These are phyloP conservation scores for Mesocentrotus franciscanus DNA, from an alignment of 53 echinoderm and acorn worm species.

Conservation along the genomic window DNA sequence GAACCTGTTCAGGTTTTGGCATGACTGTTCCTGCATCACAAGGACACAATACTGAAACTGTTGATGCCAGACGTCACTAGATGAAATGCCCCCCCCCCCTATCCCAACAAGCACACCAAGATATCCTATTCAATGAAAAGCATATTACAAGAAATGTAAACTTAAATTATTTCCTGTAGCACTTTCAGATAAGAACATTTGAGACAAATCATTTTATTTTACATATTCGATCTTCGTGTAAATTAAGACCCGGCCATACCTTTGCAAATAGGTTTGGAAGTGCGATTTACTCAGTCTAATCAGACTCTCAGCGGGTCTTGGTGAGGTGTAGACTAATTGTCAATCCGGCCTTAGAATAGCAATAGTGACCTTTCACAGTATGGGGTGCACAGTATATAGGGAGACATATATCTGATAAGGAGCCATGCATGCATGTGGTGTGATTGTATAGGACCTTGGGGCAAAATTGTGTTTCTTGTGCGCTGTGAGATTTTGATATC, in stretches of 20 bases:
- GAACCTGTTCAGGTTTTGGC: background rate
- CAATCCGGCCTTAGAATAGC: constrained; percentile 34
- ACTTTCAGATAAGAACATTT: background rate
- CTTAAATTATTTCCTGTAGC: no score
- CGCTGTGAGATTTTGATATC: background rate
- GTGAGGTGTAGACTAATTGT: constrained; percentile 18
- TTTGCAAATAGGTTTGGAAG: background rate
- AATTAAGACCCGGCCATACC: background rate
- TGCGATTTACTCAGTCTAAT: background rate
- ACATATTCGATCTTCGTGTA: background rate
- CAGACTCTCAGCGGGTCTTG: background rate
- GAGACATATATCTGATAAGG: background rate
- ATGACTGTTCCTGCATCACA: background rate
- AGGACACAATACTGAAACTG: background rate
- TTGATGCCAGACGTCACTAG: background rate
- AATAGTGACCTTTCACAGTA: constrained; percentile 38
- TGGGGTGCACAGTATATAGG: background rate
- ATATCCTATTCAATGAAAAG: no score
- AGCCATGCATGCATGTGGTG: constrained; percentile 1
- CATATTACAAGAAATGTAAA: no score
- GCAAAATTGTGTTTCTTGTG: background rate
- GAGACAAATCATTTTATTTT: background rate
- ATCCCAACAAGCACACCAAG: background rate
- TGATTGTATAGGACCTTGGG: background rate
- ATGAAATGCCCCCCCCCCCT: background rate